phyloP scores from a whole-genome alignment of 2,888 invertebrate genomes.

The Copidosoma aretas region DNA sequence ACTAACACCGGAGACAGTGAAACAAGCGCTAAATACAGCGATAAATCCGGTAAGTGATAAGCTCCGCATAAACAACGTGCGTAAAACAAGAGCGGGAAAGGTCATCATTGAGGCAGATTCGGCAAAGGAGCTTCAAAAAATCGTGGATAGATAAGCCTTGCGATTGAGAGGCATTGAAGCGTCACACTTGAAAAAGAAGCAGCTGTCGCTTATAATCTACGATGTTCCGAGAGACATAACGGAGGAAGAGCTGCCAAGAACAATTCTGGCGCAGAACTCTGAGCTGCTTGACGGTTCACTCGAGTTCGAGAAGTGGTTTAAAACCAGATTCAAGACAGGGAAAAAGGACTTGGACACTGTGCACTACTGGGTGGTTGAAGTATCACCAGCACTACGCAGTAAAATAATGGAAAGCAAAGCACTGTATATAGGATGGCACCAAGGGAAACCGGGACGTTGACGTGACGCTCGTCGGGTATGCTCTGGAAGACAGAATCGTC shows the following conservation, averaged over 20 bases:
- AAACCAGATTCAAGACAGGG: conserved; percentile 11
- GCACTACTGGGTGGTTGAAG: conserved; percentile 21
- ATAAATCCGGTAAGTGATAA: background rate
- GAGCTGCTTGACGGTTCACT: background rate
- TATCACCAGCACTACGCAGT: background rate
- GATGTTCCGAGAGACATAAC: conserved; percentile 10
- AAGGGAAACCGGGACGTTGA: background rate
- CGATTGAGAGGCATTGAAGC: background rate
- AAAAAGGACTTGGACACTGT: background rate
- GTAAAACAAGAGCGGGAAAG: background rate
- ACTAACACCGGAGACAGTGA: no score
- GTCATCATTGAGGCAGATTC: background rate
- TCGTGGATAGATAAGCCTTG: background rate
- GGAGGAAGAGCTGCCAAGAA: background rate
- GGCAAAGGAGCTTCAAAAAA: background rate
- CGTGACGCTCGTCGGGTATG: background rate
- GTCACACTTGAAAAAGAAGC: background rate
- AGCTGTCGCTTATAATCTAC: conserved; percentile 4
- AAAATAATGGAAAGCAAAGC: background rate
- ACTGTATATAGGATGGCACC: conserved; percentile 19
- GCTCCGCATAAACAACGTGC: background rate
- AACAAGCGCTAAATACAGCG: no score
- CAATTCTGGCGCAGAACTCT: background rate
- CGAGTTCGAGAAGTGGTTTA: background rate
- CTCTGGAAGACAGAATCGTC: background rate